These are phyloP conservation scores for Dendroctonus ponderosae DNA, from an alignment of 1,140 invertebrate genomes.

Conservation along the genomic window DNA sequence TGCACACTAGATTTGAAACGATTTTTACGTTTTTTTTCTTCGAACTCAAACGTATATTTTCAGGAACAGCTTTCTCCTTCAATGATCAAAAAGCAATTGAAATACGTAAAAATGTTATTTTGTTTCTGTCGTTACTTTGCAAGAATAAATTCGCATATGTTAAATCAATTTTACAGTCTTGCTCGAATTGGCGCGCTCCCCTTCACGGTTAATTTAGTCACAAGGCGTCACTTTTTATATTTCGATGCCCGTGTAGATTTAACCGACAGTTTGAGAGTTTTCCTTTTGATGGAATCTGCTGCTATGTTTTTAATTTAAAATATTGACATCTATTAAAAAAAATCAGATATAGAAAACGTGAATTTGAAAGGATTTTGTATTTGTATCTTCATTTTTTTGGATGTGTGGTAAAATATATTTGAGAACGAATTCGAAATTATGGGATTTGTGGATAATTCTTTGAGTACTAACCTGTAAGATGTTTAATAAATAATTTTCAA, in stretches of 20 bases:
- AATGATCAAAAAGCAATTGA: constrained; percentile 21
- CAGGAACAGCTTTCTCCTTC: constrained; percentile 11
- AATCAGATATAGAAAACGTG: too few relatives aligned
- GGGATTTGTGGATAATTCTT: too few relatives aligned
- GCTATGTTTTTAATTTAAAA: constrained; percentile 5
- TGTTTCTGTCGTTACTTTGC: constrained; percentile 23
- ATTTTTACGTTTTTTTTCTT: not conserved
- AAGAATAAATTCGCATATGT: constrained; percentile 28
- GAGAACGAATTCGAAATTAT: too few relatives aligned
- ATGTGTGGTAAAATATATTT: too few relatives aligned
- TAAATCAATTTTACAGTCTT: constrained; percentile 31
- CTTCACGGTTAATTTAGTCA: constrained; percentile 22
- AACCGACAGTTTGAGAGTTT: constrained; percentile 13
- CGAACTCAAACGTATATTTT: constrained; percentile 18
- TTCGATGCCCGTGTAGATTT: constrained; percentile 22
- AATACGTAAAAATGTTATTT: constrained; percentile 26
- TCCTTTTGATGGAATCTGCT: not conserved
- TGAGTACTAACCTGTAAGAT: too few relatives aligned
- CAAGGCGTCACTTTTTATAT: constrained; percentile 27
- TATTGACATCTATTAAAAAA: not conserved
- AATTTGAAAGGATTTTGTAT: too few relatives aligned
- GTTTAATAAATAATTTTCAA: too few relatives aligned
- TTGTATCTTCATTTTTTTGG: too few relatives aligned
- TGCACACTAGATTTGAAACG: too few relatives aligned
- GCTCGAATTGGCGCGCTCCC: constrained; percentile 27